These are phyloP conservation scores for Pycnomerus fuliginosus DNA, from an alignment of 2,888 invertebrate species.

Conservation along the genomic window DNA sequence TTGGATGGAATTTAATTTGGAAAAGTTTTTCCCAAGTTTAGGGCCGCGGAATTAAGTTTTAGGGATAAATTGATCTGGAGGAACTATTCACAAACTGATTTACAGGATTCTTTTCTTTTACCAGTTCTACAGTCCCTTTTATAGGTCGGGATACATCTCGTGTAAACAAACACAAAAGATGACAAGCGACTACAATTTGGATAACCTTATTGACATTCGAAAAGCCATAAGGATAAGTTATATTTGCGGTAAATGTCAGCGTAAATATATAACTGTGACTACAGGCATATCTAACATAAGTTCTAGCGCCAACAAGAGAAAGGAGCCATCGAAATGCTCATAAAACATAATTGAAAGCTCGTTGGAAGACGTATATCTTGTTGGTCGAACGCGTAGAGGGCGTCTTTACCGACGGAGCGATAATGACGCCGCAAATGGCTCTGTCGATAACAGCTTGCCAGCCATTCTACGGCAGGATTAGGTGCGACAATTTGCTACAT, in stretches of 20 bases:
- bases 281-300: slow-evolving; percentile 19
- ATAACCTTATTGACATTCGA: slow-evolving; percentile 4
- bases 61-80: slow-evolving; percentile 41
- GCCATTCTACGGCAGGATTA: slow-evolving; percentile 16
- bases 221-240: slow-evolving; percentile 9
- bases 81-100: slow-evolving; percentile 48
- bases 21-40: slow-evolving; percentile 46
- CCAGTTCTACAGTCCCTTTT: too few relatives aligned
- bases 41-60: slow-evolving; percentile 41
- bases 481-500: slow-evolving; percentile 23
- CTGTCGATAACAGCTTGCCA: slow-evolving; percentile 41
- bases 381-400: slow-evolving; percentile 36
- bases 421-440: slow-evolving; percentile 47
- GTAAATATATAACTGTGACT: slow-evolving; percentile 16
- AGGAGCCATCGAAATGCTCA: slow-evolving; percentile 32
- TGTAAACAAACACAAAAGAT: slow-evolving; percentile 9
- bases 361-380: slow-evolving; percentile 45
- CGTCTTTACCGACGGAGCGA: slow-evolving; percentile 39
- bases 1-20: slow-evolving; percentile 47
- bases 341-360: slow-evolving; percentile 50
- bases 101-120: slow-evolving; percentile 34
- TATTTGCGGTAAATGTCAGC: slow-evolving; percentile 16
- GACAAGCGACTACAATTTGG: slow-evolving; percentile 2
- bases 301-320: slow-evolving; percentile 27
- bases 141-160: too few relatives aligned